Conservation (phyloP, 2,113 vertebrate genomes). For the Pandion haliaetus region DNA sequence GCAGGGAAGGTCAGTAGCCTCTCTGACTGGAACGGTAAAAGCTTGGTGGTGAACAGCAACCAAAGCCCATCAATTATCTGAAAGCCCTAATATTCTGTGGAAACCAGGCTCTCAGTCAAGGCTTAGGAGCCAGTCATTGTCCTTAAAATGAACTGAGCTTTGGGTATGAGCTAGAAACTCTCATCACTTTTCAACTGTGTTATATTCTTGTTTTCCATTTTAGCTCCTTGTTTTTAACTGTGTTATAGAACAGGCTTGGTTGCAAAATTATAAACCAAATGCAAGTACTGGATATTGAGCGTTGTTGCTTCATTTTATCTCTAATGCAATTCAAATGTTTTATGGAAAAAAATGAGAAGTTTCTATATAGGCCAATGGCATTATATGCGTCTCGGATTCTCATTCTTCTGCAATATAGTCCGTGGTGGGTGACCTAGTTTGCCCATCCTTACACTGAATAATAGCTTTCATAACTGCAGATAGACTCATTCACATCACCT, state of each 20-base stretch:
- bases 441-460: not conserved
- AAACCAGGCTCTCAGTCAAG: not conserved
- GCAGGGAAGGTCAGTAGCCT: not conserved
- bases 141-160: not conserved
- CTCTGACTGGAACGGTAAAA: not conserved
- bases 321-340: not conserved
- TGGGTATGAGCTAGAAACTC: not conserved
- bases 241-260: not conserved
- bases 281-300: not conserved
- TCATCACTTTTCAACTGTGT: not conserved
- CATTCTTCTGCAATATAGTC: not conserved
- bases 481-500: not conserved
- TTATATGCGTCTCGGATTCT: not conserved
- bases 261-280: not conserved
- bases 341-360: not conserved
- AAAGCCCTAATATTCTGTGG: not conserved
- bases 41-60: not conserved
- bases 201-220: not conserved
- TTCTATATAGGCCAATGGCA: not conserved
- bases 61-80: not conserved
- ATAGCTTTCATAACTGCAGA: not conserved
- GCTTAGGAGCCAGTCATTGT: not conserved
- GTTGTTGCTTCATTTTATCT: not conserved
- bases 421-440: not conserved
- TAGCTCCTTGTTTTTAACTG: not conserved